Base-by-base conservation (phyloP, 2,113 vertebrate genomes). In the Cacatua alba region DNA sequence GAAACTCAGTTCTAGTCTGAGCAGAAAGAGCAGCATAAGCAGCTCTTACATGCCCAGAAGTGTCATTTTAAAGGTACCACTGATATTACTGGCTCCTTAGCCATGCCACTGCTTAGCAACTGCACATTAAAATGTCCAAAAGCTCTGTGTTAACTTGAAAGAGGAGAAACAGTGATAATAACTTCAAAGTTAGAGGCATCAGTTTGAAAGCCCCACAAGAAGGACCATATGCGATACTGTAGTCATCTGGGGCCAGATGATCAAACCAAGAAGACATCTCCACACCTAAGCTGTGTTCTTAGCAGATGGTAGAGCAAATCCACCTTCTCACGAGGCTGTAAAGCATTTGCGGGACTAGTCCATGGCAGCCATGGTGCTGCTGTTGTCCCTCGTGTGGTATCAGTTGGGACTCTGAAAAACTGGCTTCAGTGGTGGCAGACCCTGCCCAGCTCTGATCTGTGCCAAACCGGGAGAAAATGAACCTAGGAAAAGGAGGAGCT, bases 91-190 rank as follows among this genome's bases (percentile, higher is more conserved):
- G 64, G 13, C 48, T 92, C 39, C 49, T 87, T 31, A 82, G 77
- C 70, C 60, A 26, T 83, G 68, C 70, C 62, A 69, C 78, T 95
- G 84, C 94, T 90, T 96, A 90, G 95, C 92, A 96, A 88, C 82
- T 92, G 77, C 44, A 28, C 64, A 52, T 79, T 81, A 55, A 88
- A 90, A 60, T 60, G 52, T 53, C 51, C 26, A 29, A 88, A 93
- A 71, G 0, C 39, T 83, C 43, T 1, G 4, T 29, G 43, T 51
- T 79, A 14, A 51, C 41, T 78, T 63, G 81, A 49, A 95, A 89
- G 65, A 67, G 67, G 51, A 93, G 88, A 60, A 89, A 41, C 11
- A 53, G 64, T 82, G 86, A 15, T n/a, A 70, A 7, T 24, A 43
- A 82, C 52, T 82, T 88, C 57, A 12, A 70, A 88, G 53, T 31